phyloP scores from a whole-genome alignment of 2,888 invertebrate species.

The Ctenicera cuprea region DNA sequence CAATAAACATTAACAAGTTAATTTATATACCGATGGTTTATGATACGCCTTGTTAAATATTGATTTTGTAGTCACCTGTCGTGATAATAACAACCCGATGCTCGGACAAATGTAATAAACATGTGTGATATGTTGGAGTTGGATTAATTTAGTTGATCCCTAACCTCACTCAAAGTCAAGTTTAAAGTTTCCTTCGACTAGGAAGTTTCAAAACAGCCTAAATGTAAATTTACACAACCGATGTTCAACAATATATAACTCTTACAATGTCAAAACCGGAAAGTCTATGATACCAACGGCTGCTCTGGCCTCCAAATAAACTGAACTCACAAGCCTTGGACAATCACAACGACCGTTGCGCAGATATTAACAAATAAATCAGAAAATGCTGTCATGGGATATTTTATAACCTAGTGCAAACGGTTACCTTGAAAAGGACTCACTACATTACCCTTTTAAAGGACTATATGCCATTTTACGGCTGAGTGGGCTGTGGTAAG shows the following conservation, averaged over 20 bases:
- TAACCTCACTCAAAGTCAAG: conserved; percentile 20
- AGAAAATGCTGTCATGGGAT: conserved; percentile 31
- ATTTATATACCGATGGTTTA: conserved; percentile 13
- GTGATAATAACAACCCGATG: neutral
- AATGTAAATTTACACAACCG: neutral
- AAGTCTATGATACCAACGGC: conserved; percentile 12
- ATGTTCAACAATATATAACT: neutral
- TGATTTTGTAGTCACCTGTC: neutral
- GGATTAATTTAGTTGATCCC: neutral
- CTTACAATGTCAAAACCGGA: neutral
- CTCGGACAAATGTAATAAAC: conserved; percentile 4
- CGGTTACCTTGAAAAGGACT: conserved; percentile 52
- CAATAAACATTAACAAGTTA: conserved; percentile 11
- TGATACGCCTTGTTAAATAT: neutral
- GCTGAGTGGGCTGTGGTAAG: conserved; percentile 62
- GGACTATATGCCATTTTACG: conserved; percentile 63
- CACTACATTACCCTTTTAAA: conserved; percentile 56
- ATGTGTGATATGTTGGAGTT: neutral
- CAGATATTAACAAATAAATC: conserved; percentile 43
- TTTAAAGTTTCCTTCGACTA: neutral
- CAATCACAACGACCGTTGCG: conserved; percentile 26
- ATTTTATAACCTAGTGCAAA: conserved; percentile 42
- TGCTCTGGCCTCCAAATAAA: conserved; percentile 13
- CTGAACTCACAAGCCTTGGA: conserved; percentile 14
- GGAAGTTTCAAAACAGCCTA: neutral